Percentiles rank a stretch among this genome's conserved stretches.
Evolutionary conservation across 2,888 invertebrate species (phyloP).

Genomic region (Chesias legatella): DNA sequence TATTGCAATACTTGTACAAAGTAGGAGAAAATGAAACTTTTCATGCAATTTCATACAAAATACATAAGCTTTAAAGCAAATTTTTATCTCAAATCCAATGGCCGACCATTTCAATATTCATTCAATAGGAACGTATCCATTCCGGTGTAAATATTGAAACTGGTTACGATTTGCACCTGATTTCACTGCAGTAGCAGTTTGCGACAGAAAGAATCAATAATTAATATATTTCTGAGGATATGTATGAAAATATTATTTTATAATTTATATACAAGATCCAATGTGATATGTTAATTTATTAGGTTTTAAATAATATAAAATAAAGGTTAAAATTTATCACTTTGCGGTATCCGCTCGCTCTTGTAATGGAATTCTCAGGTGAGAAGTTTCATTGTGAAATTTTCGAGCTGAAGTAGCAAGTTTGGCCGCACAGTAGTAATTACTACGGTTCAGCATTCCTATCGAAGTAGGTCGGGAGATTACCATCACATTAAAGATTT

Average conservation of each 20-base stretch:
- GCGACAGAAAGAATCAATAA: too few species aligned
- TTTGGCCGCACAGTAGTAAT: too few species aligned
- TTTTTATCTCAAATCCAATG: constrained; percentile 8
- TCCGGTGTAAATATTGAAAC: constrained; percentile 13
- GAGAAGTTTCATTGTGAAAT: constrained; percentile 1
- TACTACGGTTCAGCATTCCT: constrained; percentile 6
- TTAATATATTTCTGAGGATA: too few species aligned
- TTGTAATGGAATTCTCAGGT: constrained; percentile 4
- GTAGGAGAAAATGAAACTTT: too few species aligned
- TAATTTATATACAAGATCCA: too few species aligned
- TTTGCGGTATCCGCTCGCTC: too few species aligned
- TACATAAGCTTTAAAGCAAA: constrained; percentile 10
- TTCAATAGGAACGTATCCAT: constrained; percentile 4
- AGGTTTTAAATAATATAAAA: too few species aligned
- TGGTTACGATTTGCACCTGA: constrained; percentile 16
- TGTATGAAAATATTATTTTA: too few species aligned
- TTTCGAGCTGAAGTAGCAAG: not conserved
- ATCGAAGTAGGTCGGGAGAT: constrained; percentile 3
- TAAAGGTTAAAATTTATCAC: too few species aligned
- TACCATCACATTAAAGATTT: constrained; percentile 7
- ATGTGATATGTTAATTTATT: too few species aligned
- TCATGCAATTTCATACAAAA: too few species aligned
- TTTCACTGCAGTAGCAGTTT: constrained; percentile 1
- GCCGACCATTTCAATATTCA: not conserved
- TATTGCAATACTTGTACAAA: too few species aligned